phyloP scores from a whole-genome alignment of 1,140 invertebrate species.

The Lithobius niger region DNA sequence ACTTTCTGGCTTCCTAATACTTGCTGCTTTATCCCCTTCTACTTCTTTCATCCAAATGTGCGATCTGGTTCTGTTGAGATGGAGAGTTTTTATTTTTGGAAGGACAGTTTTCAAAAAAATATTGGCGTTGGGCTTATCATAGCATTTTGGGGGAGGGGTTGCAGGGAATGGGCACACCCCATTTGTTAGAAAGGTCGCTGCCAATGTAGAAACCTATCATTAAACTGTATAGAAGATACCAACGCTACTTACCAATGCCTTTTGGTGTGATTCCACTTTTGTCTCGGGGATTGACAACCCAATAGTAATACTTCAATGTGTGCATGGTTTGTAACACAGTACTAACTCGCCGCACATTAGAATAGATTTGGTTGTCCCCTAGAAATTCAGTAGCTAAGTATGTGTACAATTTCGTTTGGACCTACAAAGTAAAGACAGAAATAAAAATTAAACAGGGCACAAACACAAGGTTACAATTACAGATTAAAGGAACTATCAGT shows the following conservation, averaged over 20 bases:
- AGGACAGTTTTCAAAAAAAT: background rate
- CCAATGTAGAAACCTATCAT: no score
- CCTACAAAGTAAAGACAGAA: constrained; percentile 24
- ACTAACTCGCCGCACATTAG: constrained; percentile 87
- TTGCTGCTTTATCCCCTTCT: no score
- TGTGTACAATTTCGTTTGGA: constrained; percentile 88
- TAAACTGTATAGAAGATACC: no score
- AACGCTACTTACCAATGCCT: constrained; percentile 71
- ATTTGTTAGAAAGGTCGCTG: no score
- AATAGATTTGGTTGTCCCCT: constrained; percentile 93
- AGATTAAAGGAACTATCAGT: no score
- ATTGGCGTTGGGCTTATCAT: background rate
- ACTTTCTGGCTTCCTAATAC: no score
- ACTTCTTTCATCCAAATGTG: no score
- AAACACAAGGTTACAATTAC: no score
- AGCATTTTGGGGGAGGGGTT: constrained; percentile 2
- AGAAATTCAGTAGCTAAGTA: constrained; percentile 97
- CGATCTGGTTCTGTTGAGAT: no score
- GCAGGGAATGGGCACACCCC: no score
- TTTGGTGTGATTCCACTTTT: constrained; percentile 92
- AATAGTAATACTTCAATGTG: constrained; percentile 97
- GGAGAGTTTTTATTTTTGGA: no score
- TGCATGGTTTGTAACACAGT: constrained; percentile 97
- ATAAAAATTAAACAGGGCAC: constrained; percentile 5
- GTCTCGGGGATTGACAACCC: constrained; percentile 88